A percentile compares a stretch with the other conserved stretches of the same genome.
Evolutionary conservation across 2,113 vertebrate species (phyloP).

Genomic region (Copsychus sechellarum): DNA sequence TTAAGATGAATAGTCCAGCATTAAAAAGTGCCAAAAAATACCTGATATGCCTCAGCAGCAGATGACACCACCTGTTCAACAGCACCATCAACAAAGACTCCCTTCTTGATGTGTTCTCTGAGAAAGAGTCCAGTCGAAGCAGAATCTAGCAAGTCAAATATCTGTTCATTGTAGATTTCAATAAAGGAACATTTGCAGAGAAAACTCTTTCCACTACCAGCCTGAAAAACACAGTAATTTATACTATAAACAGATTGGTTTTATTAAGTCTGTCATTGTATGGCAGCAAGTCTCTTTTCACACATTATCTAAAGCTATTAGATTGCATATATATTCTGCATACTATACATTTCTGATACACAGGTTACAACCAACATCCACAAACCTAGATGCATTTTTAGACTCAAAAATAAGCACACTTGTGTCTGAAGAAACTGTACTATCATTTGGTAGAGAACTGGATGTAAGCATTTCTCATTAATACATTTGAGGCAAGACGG

Average conservation of each 20-base stretch:
- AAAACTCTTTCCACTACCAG: conserved; percentile 86
- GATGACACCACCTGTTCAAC: conserved; percentile 90
- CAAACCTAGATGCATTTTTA: neutral
- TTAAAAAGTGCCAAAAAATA: conserved; percentile 46
- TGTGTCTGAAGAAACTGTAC: neutral
- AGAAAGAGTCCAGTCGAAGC: conserved; percentile 90
- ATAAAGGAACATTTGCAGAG: conserved; percentile 98
- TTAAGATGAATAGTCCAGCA: neutral
- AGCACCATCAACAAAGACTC: conserved; percentile 92
- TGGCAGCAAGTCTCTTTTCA: neutral
- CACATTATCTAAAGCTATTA: neutral
- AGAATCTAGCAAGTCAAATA: conserved; percentile 92
- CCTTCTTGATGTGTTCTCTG: conserved; percentile 96
- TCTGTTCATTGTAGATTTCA: conserved; percentile 98
- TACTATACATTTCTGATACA: neutral
- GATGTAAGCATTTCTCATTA: neutral
- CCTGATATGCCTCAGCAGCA: conserved; percentile 94
- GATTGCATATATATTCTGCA: neutral
- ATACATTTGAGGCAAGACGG: neutral
- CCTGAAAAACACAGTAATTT: conserved; percentile 72
- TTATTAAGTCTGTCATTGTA: neutral
- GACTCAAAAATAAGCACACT: neutral
- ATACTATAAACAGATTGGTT: neutral
- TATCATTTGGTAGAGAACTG: neutral
- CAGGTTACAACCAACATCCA: neutral